Conservation (phyloP, 2,113 vertebrate species). For the Mesembrinibis cayennensis region DNA sequence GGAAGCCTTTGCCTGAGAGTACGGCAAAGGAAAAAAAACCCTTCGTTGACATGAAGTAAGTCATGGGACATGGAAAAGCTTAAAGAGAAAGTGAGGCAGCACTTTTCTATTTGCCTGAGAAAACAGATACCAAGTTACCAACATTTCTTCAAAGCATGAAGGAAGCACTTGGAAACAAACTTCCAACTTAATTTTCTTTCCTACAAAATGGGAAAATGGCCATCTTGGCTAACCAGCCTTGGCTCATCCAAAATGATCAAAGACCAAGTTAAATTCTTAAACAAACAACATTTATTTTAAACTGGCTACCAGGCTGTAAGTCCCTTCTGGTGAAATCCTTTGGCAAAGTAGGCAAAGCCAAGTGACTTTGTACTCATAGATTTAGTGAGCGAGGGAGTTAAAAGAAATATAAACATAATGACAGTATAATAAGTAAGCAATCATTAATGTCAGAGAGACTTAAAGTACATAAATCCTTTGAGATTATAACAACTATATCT, state of each 20-base stretch:
- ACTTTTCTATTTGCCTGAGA: background rate
- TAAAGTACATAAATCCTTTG: background rate
- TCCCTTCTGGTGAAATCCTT: background rate
- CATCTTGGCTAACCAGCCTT: background rate
- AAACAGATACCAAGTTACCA: background rate
- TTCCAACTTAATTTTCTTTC: background rate
- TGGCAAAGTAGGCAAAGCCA: background rate
- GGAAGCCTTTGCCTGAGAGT: background rate
- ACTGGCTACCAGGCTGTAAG: background rate
- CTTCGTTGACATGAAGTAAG: background rate
- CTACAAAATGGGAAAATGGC: background rate
- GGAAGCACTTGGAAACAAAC: background rate
- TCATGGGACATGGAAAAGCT: background rate
- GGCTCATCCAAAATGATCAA: background rate
- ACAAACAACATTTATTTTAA: background rate
- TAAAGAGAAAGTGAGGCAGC: background rate
- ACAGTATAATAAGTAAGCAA: background rate
- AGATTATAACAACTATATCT: background rate
- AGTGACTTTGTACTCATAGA: background rate
- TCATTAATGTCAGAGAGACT: background rate
- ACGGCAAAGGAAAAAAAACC: background rate
- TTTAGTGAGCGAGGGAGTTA: background rate
- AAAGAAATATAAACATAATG: background rate
- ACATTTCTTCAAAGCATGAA: background rate
- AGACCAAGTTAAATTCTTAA: background rate